These are phyloP conservation scores for Neocrepidodera transversa DNA, from an alignment of 2,888 invertebrate species.

Conservation along the genomic window DNA sequence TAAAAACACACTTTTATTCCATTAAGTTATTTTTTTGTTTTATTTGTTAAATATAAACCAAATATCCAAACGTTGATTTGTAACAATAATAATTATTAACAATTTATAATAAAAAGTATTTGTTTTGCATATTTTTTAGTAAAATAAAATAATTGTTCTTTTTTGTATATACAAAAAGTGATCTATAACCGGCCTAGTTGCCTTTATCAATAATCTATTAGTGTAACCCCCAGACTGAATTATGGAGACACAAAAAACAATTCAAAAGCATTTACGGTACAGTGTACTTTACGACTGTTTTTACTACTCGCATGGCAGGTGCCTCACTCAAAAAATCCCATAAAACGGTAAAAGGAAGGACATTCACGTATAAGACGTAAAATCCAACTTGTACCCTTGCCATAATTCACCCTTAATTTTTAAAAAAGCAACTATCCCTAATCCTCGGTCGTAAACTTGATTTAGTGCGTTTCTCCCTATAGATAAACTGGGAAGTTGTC, in stretches of 20 bases:
- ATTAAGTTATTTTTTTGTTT: too few species aligned
- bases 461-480: constrained; percentile 19
- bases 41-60: too few species aligned
- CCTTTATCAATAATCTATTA: too few species aligned
- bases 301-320: constrained; percentile 13
- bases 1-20: too few species aligned
- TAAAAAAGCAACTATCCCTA: constrained; percentile 30
- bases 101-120: too few species aligned
- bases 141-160: too few species aligned
- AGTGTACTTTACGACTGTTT: constrained; percentile 15
- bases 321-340: constrained; percentile 3
- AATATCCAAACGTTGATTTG: too few species aligned
- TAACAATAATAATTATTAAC: too few species aligned
- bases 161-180: too few species aligned
- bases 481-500: constrained; percentile 11
- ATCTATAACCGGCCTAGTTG: too few species aligned
- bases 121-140: too few species aligned
- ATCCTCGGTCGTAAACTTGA: constrained; percentile 21
- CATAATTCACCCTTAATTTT: constrained; percentile 27
- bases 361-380: constrained; percentile 21
- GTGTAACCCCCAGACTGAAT: too few species aligned
- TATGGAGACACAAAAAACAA: constrained; percentile 6
- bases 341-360: constrained; percentile 18
- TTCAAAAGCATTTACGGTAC: neutral
- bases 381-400: constrained; percentile 12